phyloP scores from a whole-genome alignment of 2,888 invertebrate genomes.

The Nebria brevicollis region DNA sequence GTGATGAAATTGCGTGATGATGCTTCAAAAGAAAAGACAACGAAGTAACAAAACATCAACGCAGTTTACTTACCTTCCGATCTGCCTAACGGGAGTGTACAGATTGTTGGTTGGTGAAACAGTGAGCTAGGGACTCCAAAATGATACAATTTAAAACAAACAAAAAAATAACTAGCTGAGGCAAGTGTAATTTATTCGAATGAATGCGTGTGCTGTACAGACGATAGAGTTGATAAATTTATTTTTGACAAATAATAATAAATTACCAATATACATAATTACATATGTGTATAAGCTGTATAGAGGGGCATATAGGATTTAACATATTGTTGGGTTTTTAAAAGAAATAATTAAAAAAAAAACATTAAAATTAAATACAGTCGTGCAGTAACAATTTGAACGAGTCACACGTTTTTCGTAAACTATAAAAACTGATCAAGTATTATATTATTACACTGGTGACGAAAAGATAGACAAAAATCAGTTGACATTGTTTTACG shows the following conservation, averaged over 20 bases:
- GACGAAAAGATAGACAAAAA: neutral
- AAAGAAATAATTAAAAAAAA: slow-evolving; percentile 26
- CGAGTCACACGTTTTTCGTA: neutral
- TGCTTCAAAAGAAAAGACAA: neutral
- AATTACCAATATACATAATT: slow-evolving; percentile 46
- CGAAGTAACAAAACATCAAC: neutral
- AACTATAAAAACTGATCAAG: neutral
- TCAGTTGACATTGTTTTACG: neutral
- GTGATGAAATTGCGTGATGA: neutral
- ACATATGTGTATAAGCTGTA: slow-evolving; percentile 59
- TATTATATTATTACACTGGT: slow-evolving; percentile 7
- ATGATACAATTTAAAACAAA: neutral
- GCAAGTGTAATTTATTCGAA: slow-evolving; percentile 47
- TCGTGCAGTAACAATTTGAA: slow-evolving; percentile 18
- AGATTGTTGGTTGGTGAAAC: neutral
- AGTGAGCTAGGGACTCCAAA: neutral
- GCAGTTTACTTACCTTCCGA: neutral
- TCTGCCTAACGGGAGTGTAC: neutral
- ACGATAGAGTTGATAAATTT: slow-evolving; percentile 60
- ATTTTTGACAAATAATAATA: slow-evolving; percentile 64
- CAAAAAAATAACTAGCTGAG: slow-evolving; percentile 28
- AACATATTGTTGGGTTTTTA: slow-evolving; percentile 61
- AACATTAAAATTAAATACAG: slow-evolving; percentile 29
- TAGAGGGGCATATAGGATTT: slow-evolving; percentile 60
- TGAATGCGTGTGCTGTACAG: slow-evolving; percentile 58